Conservation (phyloP, 2,113 vertebrate species). For the Pollimyrus isidori region DNA sequence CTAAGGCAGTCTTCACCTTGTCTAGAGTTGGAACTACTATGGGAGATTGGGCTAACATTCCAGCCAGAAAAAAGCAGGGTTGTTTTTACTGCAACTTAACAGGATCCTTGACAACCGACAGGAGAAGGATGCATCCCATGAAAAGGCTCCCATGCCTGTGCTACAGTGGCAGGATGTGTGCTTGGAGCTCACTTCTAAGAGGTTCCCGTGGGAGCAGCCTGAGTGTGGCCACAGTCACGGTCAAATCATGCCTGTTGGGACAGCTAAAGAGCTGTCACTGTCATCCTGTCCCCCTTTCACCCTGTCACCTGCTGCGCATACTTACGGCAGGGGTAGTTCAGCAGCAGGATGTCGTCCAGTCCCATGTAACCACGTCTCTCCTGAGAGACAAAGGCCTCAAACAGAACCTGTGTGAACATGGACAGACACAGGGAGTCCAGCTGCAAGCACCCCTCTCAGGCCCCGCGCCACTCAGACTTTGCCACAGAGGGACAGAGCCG, state of each 20-base stretch:
- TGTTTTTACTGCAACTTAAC: background rate
- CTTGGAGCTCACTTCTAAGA: background rate
- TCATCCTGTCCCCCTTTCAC: background rate
- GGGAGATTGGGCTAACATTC: background rate
- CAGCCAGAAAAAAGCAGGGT: background rate
- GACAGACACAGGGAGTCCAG: background rate
- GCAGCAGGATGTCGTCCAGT: slow-evolving; percentile 85
- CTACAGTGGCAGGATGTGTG: background rate
- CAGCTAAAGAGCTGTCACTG: background rate
- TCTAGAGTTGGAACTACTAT: background rate
- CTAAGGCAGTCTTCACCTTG: background rate
- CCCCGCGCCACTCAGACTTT: background rate
- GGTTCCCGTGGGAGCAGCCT: background rate
- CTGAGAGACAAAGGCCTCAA: slow-evolving; percentile 79
- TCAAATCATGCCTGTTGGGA: background rate
- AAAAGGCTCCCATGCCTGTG: background rate
- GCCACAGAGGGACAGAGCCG: background rate
- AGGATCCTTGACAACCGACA: background rate
- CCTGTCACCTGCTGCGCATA: slow-evolving; percentile 32
- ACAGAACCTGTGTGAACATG: slow-evolving; percentile 71
- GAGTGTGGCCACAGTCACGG: background rate
- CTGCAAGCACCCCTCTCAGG: background rate
- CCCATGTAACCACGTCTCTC: slow-evolving; percentile 82
- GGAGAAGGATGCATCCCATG: background rate
- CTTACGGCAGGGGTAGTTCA: slow-evolving; percentile 96